These are phyloP conservation scores for Crotalus tigris DNA, from an alignment of 2,113 vertebrate genomes.

Conservation along the genomic window DNA sequence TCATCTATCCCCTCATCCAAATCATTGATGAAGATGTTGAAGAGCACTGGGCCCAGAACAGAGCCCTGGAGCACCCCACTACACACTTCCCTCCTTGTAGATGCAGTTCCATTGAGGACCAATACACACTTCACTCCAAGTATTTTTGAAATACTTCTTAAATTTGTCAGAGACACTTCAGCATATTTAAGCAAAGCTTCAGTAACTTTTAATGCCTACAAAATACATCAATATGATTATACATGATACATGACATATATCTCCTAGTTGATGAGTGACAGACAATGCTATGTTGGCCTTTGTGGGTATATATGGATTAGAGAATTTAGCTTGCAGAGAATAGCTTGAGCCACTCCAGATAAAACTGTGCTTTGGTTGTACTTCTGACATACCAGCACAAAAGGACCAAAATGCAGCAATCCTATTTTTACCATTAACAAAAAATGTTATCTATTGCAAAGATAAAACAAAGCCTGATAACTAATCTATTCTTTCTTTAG, in stretches of 20 bases:
- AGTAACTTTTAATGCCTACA: background rate
- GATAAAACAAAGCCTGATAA: background rate
- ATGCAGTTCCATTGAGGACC: too few species aligned
- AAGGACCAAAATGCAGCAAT: background rate
- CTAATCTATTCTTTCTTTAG: too few species aligned
- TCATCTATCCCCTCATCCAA: too few species aligned
- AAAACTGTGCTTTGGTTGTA: background rate
- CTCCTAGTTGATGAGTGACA: background rate
- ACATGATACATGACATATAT: background rate
- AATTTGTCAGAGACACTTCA: background rate
- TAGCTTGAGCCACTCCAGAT: background rate
- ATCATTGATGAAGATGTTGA: too few species aligned
- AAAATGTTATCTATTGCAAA: background rate
- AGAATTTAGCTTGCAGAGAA: background rate
- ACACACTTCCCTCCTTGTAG: too few species aligned
- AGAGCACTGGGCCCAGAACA: too few species aligned
- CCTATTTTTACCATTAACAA: background rate
- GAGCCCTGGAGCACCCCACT: too few species aligned
- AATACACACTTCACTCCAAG: too few species aligned
- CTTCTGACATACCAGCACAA: background rate
- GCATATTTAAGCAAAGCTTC: background rate
- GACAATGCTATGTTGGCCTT: background rate
- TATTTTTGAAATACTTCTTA: background rate
- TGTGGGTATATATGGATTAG: background rate
- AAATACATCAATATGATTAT: background rate